phyloP scores from a whole-genome alignment of 2,888 invertebrate genomes.

The Limnephilus marmoratus region DNA sequence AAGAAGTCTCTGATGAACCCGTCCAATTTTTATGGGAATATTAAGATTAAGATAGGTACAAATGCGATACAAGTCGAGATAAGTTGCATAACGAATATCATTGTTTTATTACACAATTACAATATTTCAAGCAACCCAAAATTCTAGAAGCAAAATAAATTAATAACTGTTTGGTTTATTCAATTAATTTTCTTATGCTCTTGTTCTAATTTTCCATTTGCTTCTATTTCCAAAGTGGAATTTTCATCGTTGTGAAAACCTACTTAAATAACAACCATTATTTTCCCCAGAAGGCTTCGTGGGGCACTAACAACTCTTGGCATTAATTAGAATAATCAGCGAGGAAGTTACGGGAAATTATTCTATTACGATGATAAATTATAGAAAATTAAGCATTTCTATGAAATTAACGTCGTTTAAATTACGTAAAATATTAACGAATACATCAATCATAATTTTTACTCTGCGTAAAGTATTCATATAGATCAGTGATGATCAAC shows the following conservation, averaged over 20 bases:
- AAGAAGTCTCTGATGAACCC: too few species aligned
- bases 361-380: neutral
- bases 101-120: neutral
- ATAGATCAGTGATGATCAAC: neutral
- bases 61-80: too few species aligned
- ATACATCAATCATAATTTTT: neutral
- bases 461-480: neutral
- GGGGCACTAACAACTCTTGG: neutral
- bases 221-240: neutral
- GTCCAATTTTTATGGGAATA: too few species aligned
- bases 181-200: neutral
- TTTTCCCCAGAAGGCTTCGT: neutral
- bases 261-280: neutral
- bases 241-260: neutral
- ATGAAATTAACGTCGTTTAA: neutral
- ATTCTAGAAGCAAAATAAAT: neutral
- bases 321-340: neutral
- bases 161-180: neutral
- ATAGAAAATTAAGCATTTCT: neutral
- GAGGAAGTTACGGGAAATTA: neutral
- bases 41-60: too few species aligned
- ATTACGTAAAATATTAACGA: neutral
- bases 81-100: neutral
- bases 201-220: neutral
- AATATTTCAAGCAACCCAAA: neutral